Evolutionary conservation across 2,797 vertebrate genomes (phyloP).

Genomic region (Lutjanus campechanus): DNA sequence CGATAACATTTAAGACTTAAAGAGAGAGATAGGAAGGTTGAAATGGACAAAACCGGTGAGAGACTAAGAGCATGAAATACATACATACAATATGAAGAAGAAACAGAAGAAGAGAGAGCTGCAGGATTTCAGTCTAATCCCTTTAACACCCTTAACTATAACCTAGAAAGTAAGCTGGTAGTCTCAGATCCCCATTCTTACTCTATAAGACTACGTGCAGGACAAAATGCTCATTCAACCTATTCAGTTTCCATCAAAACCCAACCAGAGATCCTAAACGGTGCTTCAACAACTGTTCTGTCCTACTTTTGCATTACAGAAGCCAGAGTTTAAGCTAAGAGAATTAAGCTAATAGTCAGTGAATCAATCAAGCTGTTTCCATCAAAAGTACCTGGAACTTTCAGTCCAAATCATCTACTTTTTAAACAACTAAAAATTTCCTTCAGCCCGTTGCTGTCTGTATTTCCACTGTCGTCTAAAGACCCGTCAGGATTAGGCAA

Average conservation of each 20-base stretch:
- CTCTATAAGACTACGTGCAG: neutral
- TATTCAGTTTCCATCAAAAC: neutral
- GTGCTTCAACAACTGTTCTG: neutral
- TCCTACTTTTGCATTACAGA: neutral
- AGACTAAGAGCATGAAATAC: neutral
- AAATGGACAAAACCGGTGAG: neutral
- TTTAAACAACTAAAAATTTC: too few species aligned
- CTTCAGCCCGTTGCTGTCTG: too few species aligned
- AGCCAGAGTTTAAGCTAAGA: too few species aligned
- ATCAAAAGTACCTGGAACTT: too few species aligned
- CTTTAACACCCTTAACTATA: slow-evolving; percentile 32
- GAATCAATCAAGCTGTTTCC: too few species aligned
- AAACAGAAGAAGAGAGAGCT: slow-evolving; percentile 13
- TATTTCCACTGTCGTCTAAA: too few species aligned
- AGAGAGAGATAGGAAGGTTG: neutral
- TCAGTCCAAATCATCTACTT: too few species aligned
- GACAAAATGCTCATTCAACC: too few species aligned
- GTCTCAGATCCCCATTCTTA: slow-evolving; percentile 12
- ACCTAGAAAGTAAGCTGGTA: slow-evolving; percentile 3
- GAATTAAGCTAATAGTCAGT: too few species aligned
- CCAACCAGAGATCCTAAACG: neutral
- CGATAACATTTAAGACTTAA: neutral
- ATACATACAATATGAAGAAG: slow-evolving; percentile 1
- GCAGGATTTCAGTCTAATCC: slow-evolving; percentile 41
- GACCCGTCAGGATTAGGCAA: too few species aligned